phyloP scores from a whole-genome alignment of 2,113 vertebrate species.

The Anguilla rostrata region DNA sequence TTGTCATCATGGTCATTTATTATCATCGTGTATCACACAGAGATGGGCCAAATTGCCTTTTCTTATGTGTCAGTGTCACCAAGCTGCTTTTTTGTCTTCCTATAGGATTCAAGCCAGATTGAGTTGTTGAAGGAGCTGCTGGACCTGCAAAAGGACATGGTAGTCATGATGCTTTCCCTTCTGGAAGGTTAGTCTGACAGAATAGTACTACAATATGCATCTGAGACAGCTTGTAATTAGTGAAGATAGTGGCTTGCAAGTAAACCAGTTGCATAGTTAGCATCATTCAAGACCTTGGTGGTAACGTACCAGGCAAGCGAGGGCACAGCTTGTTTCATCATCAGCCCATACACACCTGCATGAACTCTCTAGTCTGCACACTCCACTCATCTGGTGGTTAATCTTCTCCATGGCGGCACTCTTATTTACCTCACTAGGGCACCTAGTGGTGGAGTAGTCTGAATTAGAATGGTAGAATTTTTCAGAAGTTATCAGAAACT shows the following conservation, averaged over 20 bases:
- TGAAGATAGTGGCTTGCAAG: not conserved
- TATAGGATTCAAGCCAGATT: slow-evolving; percentile 95
- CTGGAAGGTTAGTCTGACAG: slow-evolving; percentile 82
- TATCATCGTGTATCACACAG: slow-evolving; percentile 30
- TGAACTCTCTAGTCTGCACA: not conserved
- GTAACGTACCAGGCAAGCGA: not conserved
- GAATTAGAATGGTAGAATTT: not conserved
- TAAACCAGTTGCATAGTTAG: not conserved
- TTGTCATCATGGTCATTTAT: not conserved
- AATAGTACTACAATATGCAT: not conserved
- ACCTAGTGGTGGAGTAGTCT: not conserved
- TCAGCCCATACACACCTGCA: not conserved
- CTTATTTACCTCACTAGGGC: not conserved
- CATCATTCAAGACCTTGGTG: not conserved
- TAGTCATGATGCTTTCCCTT: slow-evolving; percentile 96
- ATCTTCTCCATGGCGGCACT: not conserved
- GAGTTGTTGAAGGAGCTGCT: slow-evolving; percentile 94
- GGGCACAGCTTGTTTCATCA: not conserved
- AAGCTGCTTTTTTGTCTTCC: slow-evolving; percentile 33
- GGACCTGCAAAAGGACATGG: slow-evolving; percentile 97
- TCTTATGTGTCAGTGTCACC: slow-evolving; percentile 36
- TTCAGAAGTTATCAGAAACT: not conserved
- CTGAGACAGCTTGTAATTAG: not conserved
- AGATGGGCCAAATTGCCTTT: slow-evolving; percentile 22
- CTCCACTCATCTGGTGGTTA: not conserved